Evolutionary conservation across 2,888 invertebrate species (phyloP), one percentile per base, ranked within the genome.

Genomic region (Leucophenga montana): DNA sequence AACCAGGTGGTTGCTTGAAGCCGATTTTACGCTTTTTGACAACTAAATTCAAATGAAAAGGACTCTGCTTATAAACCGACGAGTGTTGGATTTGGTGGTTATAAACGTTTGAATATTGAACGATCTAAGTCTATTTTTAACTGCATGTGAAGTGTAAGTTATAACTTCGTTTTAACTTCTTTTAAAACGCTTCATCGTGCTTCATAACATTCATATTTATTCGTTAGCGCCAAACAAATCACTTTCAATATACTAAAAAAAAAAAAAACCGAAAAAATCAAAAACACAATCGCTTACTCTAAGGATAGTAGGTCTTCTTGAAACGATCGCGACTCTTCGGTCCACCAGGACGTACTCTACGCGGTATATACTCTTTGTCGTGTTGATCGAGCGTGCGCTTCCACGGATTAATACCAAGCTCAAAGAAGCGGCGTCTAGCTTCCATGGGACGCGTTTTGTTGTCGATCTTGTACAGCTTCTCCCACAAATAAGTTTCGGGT

Each of bases 401-500:
- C 80, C 88, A 92, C 3, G 93, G 92, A 86, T 93, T 91, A 20
- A 90, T 86, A n/a, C 88, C 89, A 69, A 92, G 87, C 86, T 95
- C 94, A 87, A 94, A 96, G 80, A 92, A 93, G 64, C 94, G 90
- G 67, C 91, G 89, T 78, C 90, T 93, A 8, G 93, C 90, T 66
- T 95, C 95, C 88, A 93, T 86, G 62, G 91, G 91, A 72, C 94
- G 90, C 0, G 93, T 94, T 13, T 94, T 91, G 80, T 92, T 89
- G 83, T 93, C 89, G 20, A 94, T 92, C 86, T 95, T 94, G 86
- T 95, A 97, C 74, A 97, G 94, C 75, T 91, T 91, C 85, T 96
- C 95, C 96, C 96, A 97, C 69, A 92, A 86, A 82, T 94, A 94
- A 46, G 93, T 89, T 89, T 96, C 95, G 22, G 95, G 94, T 13